phyloP scores from a whole-genome alignment of 2,113 vertebrate species.

The Calyptommatus sinebrachiatus region DNA sequence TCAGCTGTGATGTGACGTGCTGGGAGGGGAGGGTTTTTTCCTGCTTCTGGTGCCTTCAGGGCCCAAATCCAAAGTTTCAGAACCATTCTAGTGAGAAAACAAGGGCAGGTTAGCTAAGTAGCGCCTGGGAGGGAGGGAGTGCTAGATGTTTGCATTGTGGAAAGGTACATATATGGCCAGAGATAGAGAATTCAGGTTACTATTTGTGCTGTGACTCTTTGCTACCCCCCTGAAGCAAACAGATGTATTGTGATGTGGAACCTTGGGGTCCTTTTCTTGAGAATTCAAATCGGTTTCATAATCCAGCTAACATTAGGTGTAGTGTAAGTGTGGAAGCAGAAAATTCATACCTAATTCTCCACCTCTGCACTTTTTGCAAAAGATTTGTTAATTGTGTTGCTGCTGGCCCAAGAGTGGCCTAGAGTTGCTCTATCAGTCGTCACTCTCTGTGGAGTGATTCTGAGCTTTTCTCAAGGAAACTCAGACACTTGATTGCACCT shows the following conservation, averaged over 20 bases:
- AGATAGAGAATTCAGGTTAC: too few species aligned
- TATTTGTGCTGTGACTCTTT: too few species aligned
- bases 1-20: too few species aligned
- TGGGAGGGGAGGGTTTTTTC: too few species aligned
- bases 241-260: neutral
- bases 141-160: too few species aligned
- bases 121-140: too few species aligned
- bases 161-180: too few species aligned
- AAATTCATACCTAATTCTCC: neutral
- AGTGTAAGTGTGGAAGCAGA: neutral
- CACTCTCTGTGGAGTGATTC: neutral
- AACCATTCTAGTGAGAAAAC: too few species aligned
- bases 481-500: neutral
- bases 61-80: too few species aligned
- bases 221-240: neutral
- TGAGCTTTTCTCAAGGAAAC: neutral
- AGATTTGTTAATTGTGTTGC: neutral
- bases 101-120: too few species aligned
- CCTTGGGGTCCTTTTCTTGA: neutral
- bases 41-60: too few species aligned
- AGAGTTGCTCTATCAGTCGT: neutral
- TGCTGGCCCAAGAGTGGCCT: neutral
- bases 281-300: neutral
- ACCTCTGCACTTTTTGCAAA: neutral
- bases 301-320: neutral